Percentiles rank a stretch among this genome's conserved stretches.
Conservation (phyloP, 1,140 invertebrate genomes). For the Bombus breviceps region DNA sequence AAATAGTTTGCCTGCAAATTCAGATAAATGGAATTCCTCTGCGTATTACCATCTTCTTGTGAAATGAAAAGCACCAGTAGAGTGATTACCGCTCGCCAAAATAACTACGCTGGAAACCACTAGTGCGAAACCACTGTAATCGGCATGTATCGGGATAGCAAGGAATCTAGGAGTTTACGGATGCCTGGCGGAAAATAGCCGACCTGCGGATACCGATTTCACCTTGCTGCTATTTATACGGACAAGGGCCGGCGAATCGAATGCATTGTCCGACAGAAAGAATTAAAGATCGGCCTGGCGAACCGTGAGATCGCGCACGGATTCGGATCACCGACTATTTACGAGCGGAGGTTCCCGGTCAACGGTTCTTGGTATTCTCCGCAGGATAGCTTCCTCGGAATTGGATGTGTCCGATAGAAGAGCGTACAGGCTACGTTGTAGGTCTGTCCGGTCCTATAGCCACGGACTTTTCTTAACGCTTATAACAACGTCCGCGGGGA, state of each 20-base stretch:
- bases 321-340: conserved; percentile 51
- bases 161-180: neutral
- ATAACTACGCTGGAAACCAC: neutral
- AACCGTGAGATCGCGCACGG: conserved; percentile 23
- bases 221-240: conserved; percentile 26
- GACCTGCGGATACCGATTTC: neutral
- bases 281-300: conserved; percentile 55
- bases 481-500: conserved; percentile 10
- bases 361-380: conserved; percentile 49
- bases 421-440: neutral
- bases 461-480: neutral
- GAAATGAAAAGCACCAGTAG: too few species aligned
- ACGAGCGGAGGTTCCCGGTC: conserved; percentile 37
- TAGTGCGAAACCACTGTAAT: neutral
- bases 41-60: too few species aligned
- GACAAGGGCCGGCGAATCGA: conserved; percentile 12
- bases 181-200: neutral
- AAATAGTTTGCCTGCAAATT: too few species aligned
- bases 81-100: neutral
- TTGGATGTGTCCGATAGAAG: conserved; percentile 42
- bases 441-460: neutral
- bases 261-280: conserved; percentile 12
- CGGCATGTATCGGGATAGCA: neutral
- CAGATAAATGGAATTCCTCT: too few species aligned
- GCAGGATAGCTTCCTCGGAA: conserved; percentile 43